phyloP scores from a whole-genome alignment of 2,797 vertebrate genomes.

The Sebastes glaucus region DNA sequence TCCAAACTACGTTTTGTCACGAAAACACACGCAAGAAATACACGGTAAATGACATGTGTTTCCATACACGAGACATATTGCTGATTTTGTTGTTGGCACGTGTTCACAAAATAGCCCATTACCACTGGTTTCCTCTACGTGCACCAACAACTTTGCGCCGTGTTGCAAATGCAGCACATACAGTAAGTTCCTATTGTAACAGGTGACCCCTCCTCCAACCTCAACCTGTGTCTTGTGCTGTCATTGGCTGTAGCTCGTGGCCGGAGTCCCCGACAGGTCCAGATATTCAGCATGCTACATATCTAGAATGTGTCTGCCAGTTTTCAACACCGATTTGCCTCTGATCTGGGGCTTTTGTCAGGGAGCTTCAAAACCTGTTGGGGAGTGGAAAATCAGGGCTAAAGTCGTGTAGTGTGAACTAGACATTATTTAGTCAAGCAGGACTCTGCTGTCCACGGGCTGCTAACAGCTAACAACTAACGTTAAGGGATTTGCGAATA shows the following conservation, averaged over 20 bases:
- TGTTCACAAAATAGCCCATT: background rate
- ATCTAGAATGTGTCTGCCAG: too few species aligned
- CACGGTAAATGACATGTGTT: background rate
- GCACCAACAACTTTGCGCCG: background rate
- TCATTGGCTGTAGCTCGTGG: background rate
- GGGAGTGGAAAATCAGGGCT: too few species aligned
- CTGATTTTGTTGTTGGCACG: too few species aligned
- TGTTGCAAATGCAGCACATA: background rate
- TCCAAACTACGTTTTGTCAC: background rate
- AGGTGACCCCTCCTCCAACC: background rate
- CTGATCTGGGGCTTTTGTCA: too few species aligned
- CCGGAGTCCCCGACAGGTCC: too few species aligned
- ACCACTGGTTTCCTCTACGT: background rate
- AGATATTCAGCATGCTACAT: background rate
- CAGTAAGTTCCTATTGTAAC: background rate
- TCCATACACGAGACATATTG: background rate
- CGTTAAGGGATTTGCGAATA: too few species aligned
- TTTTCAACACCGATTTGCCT: too few species aligned
- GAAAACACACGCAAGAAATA: background rate
- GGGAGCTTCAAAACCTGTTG: too few species aligned
- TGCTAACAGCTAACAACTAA: too few species aligned
- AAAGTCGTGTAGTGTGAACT: too few species aligned
- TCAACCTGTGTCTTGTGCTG: background rate
- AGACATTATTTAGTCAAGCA: too few species aligned
- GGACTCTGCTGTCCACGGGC: too few species aligned